A percentile compares a stretch with the other conserved stretches of the same genome.
These are phyloP conservation scores for Stylophora pistillata DNA, from an alignment of 64 coral and sea anemone genomes.

Conservation along the genomic window DNA sequence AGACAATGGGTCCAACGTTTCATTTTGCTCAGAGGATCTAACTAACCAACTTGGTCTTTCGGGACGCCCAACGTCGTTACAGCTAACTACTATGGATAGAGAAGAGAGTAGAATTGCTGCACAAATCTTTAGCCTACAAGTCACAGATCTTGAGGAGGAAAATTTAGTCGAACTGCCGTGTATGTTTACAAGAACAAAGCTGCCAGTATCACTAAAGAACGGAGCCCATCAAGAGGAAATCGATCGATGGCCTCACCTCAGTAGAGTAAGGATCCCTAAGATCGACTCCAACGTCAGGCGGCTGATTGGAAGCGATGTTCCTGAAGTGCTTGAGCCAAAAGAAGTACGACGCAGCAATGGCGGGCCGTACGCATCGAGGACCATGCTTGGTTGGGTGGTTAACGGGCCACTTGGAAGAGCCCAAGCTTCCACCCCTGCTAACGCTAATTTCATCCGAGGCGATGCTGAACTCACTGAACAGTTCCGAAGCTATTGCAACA, in stretches of 20 bases:
- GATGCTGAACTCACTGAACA: background rate
- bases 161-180: no score
- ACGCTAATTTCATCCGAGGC: constrained; percentile 1
- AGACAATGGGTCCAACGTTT: constrained; percentile 9
- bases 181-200: no score
- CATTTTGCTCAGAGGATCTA: background rate
- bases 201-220: no score
- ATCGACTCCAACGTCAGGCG: constrained; percentile 7
- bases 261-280: background rate
- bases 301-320: constrained; percentile 21
- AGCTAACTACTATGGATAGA: background rate
- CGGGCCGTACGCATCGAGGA: no score
- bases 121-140: background rate
- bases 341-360: background rate
- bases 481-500: constrained; percentile 31
- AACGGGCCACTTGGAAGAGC: background rate
- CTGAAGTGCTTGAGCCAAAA: background rate
- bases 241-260: constrained; percentile 12
- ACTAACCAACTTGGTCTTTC: background rate
- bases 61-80: constrained; percentile 11
- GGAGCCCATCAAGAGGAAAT: no score
- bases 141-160: no score
- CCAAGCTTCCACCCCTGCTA: background rate
- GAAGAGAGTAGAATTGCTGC: background rate
- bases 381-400: no score